Conservation (phyloP, 2,113 vertebrate genomes). For the Nothoprocta pentlandii region DNA sequence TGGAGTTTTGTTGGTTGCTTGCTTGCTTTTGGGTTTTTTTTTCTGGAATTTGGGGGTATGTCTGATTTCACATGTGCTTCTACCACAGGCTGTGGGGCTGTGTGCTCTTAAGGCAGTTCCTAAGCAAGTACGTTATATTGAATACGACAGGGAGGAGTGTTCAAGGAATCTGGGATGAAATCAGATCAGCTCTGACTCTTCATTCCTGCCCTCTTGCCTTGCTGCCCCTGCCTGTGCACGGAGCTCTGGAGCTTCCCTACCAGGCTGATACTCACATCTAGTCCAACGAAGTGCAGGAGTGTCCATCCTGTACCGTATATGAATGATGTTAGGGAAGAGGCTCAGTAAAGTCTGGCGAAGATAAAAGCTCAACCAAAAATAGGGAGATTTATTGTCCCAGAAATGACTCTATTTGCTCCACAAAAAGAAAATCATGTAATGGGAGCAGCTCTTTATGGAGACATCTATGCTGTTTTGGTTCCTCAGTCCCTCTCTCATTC, state of each 20-base stretch:
- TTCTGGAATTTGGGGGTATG: neutral
- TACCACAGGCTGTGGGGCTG: neutral
- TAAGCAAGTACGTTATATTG: neutral
- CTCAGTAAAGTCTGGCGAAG: neutral
- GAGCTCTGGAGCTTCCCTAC: neutral
- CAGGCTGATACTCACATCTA: accelerated
- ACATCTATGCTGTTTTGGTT: accelerated
- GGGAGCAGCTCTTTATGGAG: neutral
- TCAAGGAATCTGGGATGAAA: neutral
- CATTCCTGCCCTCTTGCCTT: neutral
- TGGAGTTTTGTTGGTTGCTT: neutral
- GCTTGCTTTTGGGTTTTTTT: too few relatives aligned
- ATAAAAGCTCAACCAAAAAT: neutral
- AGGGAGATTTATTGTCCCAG: neutral
- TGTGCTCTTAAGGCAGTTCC: neutral
- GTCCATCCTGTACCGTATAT: too few relatives aligned
- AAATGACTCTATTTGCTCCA: neutral
- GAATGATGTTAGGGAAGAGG: neutral
- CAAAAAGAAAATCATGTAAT: accelerated
- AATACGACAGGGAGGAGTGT: neutral
- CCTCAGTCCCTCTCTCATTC: accelerated
- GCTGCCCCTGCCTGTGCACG: neutral
- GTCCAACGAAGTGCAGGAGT: neutral
- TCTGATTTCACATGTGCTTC: neutral
- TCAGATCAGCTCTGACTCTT: neutral